phyloP scores from a whole-genome alignment of 2,113 vertebrate genomes.

The Engraulis encrasicolus region DNA sequence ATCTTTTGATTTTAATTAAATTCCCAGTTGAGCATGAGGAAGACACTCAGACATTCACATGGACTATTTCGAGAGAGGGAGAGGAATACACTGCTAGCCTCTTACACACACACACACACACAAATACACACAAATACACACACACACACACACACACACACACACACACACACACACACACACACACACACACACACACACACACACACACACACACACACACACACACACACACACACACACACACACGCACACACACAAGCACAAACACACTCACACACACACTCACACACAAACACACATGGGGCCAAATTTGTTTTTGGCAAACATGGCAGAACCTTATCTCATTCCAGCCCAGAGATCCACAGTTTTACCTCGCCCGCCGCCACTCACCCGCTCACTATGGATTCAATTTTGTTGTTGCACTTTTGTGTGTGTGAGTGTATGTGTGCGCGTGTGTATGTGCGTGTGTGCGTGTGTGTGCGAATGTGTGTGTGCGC shows the following conservation, averaged over 20 bases:
- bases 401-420: not conserved
- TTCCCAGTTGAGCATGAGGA: not conserved
- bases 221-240: not conserved
- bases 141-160: constrained; percentile 2
- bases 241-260: not conserved
- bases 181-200: not conserved
- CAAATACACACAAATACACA: too few relatives aligned
- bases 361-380: not conserved
- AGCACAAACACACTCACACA: not conserved
- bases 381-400: not conserved
- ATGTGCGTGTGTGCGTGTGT: not conserved
- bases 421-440: too few relatives aligned
- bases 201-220: not conserved
- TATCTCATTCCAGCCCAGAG: not conserved
- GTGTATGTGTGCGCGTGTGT: not conserved
- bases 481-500: not conserved
- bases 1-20: not conserved
- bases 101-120: too few relatives aligned
- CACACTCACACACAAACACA: not conserved
- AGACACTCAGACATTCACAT: not conserved
- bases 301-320: constrained; percentile 4
- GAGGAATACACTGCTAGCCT: not conserved
- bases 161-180: not conserved
- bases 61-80: not conserved
- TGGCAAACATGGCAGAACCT: not conserved